These are phyloP conservation scores for Syngnathoides biaculeatus DNA, from an alignment of 2,113 vertebrate genomes.

Conservation along the genomic window DNA sequence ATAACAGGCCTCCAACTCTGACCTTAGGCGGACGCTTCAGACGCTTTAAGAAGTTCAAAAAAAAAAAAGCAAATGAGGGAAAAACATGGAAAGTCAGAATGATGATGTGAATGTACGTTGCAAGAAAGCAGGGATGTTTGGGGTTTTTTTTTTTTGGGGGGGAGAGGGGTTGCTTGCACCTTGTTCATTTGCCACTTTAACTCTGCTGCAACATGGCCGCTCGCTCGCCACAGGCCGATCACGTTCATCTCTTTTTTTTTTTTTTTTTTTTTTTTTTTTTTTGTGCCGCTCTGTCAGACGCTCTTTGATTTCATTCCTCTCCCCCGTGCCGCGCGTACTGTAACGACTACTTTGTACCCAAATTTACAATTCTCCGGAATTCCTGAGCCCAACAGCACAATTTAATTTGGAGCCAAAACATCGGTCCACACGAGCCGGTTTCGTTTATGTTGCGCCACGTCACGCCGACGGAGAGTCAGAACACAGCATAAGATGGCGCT, in stretches of 20 bases:
- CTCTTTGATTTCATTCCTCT: slow-evolving; percentile 58
- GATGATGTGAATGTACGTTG: slow-evolving; percentile 31
- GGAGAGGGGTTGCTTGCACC: too few species aligned
- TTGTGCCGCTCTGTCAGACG: slow-evolving; percentile 23
- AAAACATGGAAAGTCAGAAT: slow-evolving; percentile 16
- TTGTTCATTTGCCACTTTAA: slow-evolving; percentile 48
- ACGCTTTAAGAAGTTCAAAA: not conserved
- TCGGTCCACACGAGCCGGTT: not conserved
- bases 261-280: not conserved
- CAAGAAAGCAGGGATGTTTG: too few species aligned
- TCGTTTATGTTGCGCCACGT: not conserved
- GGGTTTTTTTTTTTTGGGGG: not conserved
- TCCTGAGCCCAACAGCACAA: not conserved
- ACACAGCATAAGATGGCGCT: not conserved
- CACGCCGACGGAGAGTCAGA: not conserved
- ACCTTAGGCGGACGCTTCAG: slow-evolving; percentile 14
- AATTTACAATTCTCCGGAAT: not conserved
- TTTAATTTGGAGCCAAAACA: not conserved
- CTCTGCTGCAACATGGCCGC: slow-evolving; percentile 18
- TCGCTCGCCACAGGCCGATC: slow-evolving; percentile 13
- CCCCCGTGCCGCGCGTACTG: not conserved
- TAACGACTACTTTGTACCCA: not conserved
- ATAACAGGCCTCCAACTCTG: slow-evolving; percentile 18
- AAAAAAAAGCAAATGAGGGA: slow-evolving; percentile 16
- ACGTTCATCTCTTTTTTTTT: not conserved